Evolutionary conservation across 2,113 vertebrate species (phyloP).

Genomic region (Podocnemis expansa): DNA sequence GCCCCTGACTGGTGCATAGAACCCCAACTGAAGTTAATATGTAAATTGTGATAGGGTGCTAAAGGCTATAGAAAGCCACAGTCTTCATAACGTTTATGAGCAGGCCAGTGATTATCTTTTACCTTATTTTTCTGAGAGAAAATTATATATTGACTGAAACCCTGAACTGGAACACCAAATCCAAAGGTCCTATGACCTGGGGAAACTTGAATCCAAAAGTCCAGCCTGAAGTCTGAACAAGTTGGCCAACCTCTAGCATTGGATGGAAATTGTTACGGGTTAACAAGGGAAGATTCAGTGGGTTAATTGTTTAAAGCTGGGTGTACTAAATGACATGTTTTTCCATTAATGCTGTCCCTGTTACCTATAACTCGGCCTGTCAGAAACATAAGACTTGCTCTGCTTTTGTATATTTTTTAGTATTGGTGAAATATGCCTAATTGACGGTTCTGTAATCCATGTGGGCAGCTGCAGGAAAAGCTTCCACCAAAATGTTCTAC

Average conservation of each 20-base stretch:
- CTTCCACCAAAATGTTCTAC: background rate
- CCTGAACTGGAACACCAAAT: background rate
- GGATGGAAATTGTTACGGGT: background rate
- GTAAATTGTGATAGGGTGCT: background rate
- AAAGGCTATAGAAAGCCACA: background rate
- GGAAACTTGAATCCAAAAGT: background rate
- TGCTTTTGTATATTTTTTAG: background rate
- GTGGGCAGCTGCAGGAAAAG: background rate
- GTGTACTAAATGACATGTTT: no score
- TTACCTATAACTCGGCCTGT: background rate
- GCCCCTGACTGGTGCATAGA: background rate
- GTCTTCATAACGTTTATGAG: background rate
- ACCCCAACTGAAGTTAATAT: background rate
- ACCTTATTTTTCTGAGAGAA: background rate
- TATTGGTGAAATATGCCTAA: background rate
- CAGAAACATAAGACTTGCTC: background rate
- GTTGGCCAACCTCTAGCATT: background rate
- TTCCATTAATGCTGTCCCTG: accelerated
- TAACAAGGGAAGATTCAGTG: background rate
- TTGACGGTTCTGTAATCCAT: background rate
- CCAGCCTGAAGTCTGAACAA: background rate
- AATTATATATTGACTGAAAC: background rate
- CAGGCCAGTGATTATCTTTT: background rate
- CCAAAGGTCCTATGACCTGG: background rate
- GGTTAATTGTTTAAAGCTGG: background rate